phyloP scores from a whole-genome alignment of 1,140 invertebrate genomes.

The Diploscapter pachys region DNA sequence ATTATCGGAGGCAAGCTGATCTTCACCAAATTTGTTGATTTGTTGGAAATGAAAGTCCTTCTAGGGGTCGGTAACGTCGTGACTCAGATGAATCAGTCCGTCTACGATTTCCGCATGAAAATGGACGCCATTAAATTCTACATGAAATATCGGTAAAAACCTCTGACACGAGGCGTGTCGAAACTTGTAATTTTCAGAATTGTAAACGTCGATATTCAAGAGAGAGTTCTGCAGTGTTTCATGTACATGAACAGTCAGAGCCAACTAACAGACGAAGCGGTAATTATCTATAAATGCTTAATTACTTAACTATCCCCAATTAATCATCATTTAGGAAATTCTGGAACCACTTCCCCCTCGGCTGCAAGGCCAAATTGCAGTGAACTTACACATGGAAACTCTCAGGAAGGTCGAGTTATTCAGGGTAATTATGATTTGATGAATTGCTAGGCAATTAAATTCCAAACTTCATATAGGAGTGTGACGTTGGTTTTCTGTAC shows the following conservation, averaged over 20 bases:
- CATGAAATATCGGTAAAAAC: slow-evolving; percentile 35
- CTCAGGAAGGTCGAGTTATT: slow-evolving; percentile 17
- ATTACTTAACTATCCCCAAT: neutral
- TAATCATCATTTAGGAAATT: slow-evolving; percentile 18
- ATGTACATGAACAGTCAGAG: slow-evolving; percentile 17
- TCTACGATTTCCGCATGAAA: slow-evolving; percentile 17
- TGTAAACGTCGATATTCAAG: slow-evolving; percentile 18
- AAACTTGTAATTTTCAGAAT: slow-evolving; percentile 12
- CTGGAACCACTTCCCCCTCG: slow-evolving; percentile 20
- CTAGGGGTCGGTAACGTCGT: slow-evolving; percentile 32
- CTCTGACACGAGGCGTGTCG: neutral
- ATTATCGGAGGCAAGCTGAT: slow-evolving; percentile 25
- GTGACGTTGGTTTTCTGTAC: slow-evolving; percentile 17
- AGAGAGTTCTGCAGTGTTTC: slow-evolving; percentile 25
- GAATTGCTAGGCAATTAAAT: neutral
- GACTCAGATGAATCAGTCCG: slow-evolving; percentile 24
- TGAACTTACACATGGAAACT: slow-evolving; percentile 23
- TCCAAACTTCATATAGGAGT: slow-evolving; percentile 13
- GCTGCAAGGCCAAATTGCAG: slow-evolving; percentile 26
- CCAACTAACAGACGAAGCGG: slow-evolving; percentile 31
- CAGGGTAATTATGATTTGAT: neutral
- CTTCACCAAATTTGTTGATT: no score
- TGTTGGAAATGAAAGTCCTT: no score
- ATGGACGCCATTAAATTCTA: slow-evolving; percentile 40
- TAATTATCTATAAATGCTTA: neutral